A percentile compares a stretch with the other conserved stretches of the same genome.
phyloP scores from a whole-genome alignment of 64 coral and sea anemone genomes.

The Trachythela sp. region DNA sequence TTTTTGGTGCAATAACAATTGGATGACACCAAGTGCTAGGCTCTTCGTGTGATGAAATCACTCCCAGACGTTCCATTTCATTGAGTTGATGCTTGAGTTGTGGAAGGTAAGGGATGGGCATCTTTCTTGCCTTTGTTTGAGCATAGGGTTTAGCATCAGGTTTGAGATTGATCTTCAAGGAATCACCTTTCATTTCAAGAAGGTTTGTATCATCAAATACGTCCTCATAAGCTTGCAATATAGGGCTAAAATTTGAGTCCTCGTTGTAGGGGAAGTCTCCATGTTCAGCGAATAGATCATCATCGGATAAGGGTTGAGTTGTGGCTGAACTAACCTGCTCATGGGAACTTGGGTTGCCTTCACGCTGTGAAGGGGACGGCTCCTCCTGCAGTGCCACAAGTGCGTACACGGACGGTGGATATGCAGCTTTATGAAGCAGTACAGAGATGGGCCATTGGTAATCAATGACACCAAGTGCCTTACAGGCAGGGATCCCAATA shows the following conservation, averaged over 20 bases:
- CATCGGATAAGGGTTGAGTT: not conserved
- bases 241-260: not conserved
- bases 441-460: constrained; percentile 18
- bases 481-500: constrained; percentile 32
- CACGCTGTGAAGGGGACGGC: not conserved
- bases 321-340: not conserved
- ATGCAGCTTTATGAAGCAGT: not conserved
- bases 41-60: too few relatives aligned
- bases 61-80: too few relatives aligned
- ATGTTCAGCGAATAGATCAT: not conserved
- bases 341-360: not conserved
- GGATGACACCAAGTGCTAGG: too few relatives aligned
- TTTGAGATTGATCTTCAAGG: too few relatives aligned
- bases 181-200: constrained; percentile 16
- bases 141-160: too few relatives aligned
- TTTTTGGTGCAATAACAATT: too few relatives aligned
- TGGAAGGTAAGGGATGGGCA: too few relatives aligned
- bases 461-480: constrained; percentile 42
- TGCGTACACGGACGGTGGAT: not conserved
- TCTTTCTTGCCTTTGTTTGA: too few relatives aligned
- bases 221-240: not conserved
- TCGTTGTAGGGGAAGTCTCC: not conserved
- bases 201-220: constrained; percentile 27
- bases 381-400: not conserved
- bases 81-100: too few relatives aligned